Percentiles rank a stretch among this genome's conserved stretches.
phyloP scores from a whole-genome alignment of 2,888 invertebrate genomes.

The Eudemis profundana region DNA sequence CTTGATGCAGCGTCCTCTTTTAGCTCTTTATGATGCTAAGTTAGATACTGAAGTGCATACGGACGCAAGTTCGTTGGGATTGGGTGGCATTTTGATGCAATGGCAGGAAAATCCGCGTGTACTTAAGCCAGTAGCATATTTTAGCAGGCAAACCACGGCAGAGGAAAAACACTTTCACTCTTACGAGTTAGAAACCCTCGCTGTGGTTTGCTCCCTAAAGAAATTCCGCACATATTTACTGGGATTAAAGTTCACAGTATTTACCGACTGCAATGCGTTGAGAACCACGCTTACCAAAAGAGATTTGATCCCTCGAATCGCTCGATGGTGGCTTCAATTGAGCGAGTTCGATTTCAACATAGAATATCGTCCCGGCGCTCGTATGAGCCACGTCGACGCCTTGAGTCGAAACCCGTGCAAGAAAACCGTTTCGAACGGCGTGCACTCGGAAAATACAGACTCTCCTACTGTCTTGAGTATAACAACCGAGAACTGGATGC shows the following conservation, averaged over 20 bases:
- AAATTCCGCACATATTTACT: background rate
- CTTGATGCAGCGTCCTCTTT: constrained; percentile 45
- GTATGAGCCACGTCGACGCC: too few relatives aligned
- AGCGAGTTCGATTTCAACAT: too few relatives aligned
- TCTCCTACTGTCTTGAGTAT: too few relatives aligned
- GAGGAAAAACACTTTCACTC: constrained; percentile 11
- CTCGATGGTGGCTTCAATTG: too few relatives aligned
- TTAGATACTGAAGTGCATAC: constrained; percentile 54
- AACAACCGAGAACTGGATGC: too few relatives aligned
- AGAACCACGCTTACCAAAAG: background rate
- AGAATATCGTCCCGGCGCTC: too few relatives aligned
- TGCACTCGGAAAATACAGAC: too few relatives aligned
- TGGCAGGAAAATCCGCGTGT: background rate
- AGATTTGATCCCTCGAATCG: background rate
- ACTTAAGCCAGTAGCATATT: constrained; percentile 29
- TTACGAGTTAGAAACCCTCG: constrained; percentile 1
- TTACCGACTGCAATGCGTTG: constrained; percentile 7
- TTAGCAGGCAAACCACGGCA: constrained; percentile 12
- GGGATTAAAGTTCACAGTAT: background rate
- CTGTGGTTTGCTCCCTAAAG: background rate
- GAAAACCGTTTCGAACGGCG: too few relatives aligned
- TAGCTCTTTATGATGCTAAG: constrained; percentile 49
- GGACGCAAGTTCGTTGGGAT: constrained; percentile 55
- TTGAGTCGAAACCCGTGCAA: too few relatives aligned
- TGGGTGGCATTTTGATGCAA: constrained; percentile 54